A percentile compares a stretch with the other conserved stretches of the same genome.
Evolutionary conservation across 2,113 vertebrate genomes (phyloP).

Genomic region (Varanus komodoensis): DNA sequence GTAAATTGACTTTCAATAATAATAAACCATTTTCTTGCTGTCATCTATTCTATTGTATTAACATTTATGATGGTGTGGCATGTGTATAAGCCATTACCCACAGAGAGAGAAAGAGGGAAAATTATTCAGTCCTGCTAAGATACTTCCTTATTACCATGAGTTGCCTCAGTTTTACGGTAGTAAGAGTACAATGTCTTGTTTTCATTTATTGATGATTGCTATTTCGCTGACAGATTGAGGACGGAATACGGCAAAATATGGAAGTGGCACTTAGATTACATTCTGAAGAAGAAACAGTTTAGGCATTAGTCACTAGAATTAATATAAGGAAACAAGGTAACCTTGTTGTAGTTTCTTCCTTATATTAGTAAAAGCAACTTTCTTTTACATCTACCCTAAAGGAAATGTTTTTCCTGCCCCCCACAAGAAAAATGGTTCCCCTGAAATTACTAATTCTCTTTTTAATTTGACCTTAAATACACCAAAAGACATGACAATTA

Average conservation of each 20-base stretch:
- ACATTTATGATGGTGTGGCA: neutral
- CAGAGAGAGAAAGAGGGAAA: neutral
- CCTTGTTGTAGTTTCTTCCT: neutral
- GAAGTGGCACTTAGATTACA: neutral
- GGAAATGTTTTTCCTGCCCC: neutral
- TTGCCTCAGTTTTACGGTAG: neutral
- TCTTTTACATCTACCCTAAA: neutral
- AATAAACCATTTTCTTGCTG: neutral
- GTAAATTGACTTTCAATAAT: too few species aligned
- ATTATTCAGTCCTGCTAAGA: neutral
- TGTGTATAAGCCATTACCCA: neutral
- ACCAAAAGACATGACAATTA: neutral
- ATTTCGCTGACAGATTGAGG: neutral
- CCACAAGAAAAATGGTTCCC: slow-evolving; percentile 9
- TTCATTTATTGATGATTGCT: neutral
- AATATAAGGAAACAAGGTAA: neutral
- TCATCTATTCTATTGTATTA: neutral
- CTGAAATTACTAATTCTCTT: neutral
- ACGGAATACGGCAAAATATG: too few species aligned
- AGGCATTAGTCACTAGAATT: neutral
- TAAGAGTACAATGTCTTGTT: neutral
- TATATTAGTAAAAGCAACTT: neutral
- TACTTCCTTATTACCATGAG: neutral
- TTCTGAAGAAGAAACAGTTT: neutral
- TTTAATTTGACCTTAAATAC: neutral